Percentiles rank a stretch among this genome's conserved stretches.
These are phyloP conservation scores for Trichogramma dendrolimi DNA, from an alignment of 2,888 invertebrate genomes.

Conservation along the genomic window DNA sequence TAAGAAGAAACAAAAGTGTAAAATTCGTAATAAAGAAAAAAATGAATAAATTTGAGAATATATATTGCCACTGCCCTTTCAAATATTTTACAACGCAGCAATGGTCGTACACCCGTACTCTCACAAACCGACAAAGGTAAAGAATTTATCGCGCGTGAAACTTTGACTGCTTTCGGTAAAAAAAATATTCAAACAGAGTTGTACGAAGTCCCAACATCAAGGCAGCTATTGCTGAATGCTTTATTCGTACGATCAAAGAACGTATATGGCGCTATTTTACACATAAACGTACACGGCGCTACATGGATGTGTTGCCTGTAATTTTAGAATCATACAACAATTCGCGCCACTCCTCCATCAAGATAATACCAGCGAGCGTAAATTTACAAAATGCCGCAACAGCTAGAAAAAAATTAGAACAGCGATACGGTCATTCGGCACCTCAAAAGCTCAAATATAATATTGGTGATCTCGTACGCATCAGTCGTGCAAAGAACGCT, in stretches of 20 bases:
- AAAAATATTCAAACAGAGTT: constrained; percentile 10
- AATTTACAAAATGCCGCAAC: constrained; percentile 14
- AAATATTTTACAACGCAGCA: too few relatives aligned
- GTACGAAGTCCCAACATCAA: not conserved
- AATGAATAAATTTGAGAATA: too few relatives aligned
- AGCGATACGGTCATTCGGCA: not conserved
- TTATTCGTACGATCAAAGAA: constrained; percentile 7
- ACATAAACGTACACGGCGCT: not conserved
- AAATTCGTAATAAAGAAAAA: too few relatives aligned
- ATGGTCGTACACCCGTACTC: too few relatives aligned
- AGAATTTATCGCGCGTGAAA: too few relatives aligned
- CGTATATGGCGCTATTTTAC: constrained; percentile 29
- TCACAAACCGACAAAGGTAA: too few relatives aligned
- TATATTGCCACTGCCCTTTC: too few relatives aligned
- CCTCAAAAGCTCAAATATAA: constrained; percentile 10
- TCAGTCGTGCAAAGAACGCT: not conserved
- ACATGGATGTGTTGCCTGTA: constrained; percentile 31
- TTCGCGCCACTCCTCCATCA: constrained; percentile 8
- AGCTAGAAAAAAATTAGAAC: not conserved
- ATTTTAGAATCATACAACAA: constrained; percentile 37
- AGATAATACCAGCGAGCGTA: constrained; percentile 12
- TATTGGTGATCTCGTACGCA: not conserved
- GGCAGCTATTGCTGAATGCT: too few relatives aligned
- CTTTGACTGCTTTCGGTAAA: not conserved
- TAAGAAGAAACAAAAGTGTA: too few relatives aligned